These are phyloP conservation scores for Diprion similis DNA, from an alignment of 1,140 invertebrate genomes.

Conservation along the genomic window DNA sequence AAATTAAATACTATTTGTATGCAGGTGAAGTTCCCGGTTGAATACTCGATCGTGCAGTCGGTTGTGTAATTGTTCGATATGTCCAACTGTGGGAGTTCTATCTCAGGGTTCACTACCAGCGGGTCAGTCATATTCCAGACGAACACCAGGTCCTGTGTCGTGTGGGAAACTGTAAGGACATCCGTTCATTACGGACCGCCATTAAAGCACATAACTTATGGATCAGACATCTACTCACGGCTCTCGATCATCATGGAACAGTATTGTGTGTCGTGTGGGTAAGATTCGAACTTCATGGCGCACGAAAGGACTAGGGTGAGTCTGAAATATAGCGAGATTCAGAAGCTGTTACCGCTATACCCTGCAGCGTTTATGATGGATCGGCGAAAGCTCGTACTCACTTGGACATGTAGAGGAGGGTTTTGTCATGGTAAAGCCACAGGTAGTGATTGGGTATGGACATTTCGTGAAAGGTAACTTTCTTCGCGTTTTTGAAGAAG, in stretches of 20 bases:
- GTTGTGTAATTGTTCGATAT: conserved; percentile 87
- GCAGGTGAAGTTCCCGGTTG: conserved; percentile 89
- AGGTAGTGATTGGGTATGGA: conserved; percentile 93
- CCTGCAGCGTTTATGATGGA: conserved; percentile 4
- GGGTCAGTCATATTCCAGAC: conserved; percentile 90
- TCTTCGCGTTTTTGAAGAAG: conserved; percentile 93
- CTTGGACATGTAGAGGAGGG: conserved; percentile 90
- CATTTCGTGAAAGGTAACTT: conserved; percentile 93
- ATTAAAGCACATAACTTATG: neutral
- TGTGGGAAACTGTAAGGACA: conserved; percentile 76
- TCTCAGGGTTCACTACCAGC: conserved; percentile 84
- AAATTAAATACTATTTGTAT: conserved; percentile 86
- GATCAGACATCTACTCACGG: conserved; percentile 68
- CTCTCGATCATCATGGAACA: conserved; percentile 93
- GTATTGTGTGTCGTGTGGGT: conserved; percentile 89
- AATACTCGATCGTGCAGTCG: conserved; percentile 88
- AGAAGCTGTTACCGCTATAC: neutral
- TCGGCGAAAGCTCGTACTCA: conserved; percentile 55
- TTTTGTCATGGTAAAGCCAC: conserved; percentile 91
- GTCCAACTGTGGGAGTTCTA: conserved; percentile 86
- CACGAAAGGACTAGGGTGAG: conserved; percentile 86
- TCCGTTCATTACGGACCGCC: neutral
- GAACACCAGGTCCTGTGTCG: conserved; percentile 83
- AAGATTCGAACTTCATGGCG: conserved; percentile 93
- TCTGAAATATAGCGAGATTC: conserved; percentile 61